Conservation (phyloP, 2,113 vertebrate species). For the Eudyptes chrysolophus region DNA sequence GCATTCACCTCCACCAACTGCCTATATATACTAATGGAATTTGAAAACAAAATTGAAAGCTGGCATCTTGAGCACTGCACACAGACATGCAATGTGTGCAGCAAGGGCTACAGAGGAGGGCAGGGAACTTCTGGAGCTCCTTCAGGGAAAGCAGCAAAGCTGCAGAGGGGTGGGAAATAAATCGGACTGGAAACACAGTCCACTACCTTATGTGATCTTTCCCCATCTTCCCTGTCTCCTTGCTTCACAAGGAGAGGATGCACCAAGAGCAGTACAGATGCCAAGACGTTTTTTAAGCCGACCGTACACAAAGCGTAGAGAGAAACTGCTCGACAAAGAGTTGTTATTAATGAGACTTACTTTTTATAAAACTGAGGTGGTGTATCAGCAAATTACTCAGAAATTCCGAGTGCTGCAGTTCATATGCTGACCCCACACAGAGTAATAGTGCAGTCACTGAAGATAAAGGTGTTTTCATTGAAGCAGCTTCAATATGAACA, state of each 20-base stretch:
- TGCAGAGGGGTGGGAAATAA: background rate
- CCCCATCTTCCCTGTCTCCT: background rate
- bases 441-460: background rate
- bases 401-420: background rate
- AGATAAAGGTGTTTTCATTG: background rate
- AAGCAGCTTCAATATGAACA: background rate
- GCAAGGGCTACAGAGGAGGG: background rate
- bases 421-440: background rate
- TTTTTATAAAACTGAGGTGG: background rate
- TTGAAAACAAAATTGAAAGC: background rate
- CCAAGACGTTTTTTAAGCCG: background rate
- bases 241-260: background rate
- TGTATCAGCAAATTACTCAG: background rate
- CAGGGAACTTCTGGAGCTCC: background rate
- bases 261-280: background rate
- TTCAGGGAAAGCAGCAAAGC: background rate
- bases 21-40: background rate
- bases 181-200: background rate
- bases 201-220: background rate
- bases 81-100: background rate
- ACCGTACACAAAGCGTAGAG: fast-evolving
- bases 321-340: background rate
- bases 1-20: background rate
- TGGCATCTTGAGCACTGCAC: background rate
- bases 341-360: background rate